Base-by-base conservation (phyloP, 2,113 vertebrate genomes). In the Cnemophilus loriae region DNA sequence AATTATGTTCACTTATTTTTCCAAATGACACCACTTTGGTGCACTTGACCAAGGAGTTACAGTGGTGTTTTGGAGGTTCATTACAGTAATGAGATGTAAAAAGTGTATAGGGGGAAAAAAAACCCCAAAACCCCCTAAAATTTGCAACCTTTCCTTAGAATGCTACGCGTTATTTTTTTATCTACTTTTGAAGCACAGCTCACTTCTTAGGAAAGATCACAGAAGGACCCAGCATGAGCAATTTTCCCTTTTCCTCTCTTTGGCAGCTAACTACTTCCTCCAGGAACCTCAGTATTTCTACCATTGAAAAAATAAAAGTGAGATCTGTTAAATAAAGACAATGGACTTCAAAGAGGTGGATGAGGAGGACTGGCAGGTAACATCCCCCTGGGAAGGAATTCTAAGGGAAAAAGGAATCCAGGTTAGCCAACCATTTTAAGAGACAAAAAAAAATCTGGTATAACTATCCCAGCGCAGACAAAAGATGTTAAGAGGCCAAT, bases 281-380 rank as follows among this genome's bases (percentile, higher is more conserved):
- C 61, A 64, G 4, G 16, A 95, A 71, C 69, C 64, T 92, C 73
- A 49, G 37, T 47, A 41, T 84, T 96, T 92, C 79, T 60, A 74
- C 50, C 42, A 37, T 5, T 4, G 67, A 65, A 85, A 74, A 92
- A 88, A 59, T 7, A 61, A 71, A 76, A 50, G 35, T 35, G 27
- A 89, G 84, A 84, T 63, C 44, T 64, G 53, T 47, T 70, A 76
- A 92, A 97, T 84, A 89, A 95, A 96, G 94, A 95, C 89, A 96
- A 94, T 50, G 28, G n/a, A 69, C 26, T 89, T 96, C 74, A 95
- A 93, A 96, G 77, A 68, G 5, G 24, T 68, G n/a, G 52, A 93
- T 64, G 52, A 20, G 41, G 24, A 41, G 61, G 53, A 87, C 12
- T 60, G 69, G 44, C 63, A 89, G 60, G 88, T 77, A 83, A 78